A percentile compares a stretch with the other conserved stretches of the same genome.
phyloP scores from a whole-genome alignment of 2,113 vertebrate species.

The Nyctibius bracteatus region DNA sequence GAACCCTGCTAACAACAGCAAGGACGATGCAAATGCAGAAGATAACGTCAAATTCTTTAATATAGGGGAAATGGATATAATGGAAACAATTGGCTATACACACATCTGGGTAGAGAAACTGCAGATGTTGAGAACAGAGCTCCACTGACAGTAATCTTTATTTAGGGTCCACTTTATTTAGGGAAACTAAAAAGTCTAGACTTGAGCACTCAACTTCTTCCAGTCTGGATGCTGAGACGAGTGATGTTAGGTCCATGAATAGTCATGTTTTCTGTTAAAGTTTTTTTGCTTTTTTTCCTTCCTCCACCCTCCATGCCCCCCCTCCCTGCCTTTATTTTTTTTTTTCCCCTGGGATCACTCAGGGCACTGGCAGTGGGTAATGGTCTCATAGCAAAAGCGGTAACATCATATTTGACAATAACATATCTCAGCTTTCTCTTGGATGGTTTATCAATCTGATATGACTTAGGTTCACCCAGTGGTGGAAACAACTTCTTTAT shows the following conservation, averaged over 20 bases:
- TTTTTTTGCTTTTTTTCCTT: background rate
- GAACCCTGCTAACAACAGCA: constrained; percentile 9
- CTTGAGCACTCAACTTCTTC: background rate
- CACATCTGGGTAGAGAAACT: background rate
- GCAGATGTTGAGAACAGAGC: background rate
- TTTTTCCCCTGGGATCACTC: background rate
- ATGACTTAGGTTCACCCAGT: background rate
- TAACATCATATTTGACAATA: background rate
- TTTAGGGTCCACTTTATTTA: background rate
- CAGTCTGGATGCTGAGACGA: background rate
- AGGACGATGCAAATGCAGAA: constrained; percentile 17
- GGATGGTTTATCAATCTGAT: background rate
- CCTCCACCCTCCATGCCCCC: too few species aligned
- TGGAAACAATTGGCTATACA: background rate
- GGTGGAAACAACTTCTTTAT: background rate
- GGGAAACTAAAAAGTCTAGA: background rate
- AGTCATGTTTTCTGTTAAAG: background rate
- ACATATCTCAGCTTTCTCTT: background rate
- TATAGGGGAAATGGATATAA: background rate
- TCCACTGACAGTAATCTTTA: background rate
- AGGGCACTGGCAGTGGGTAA: background rate
- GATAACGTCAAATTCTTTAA: background rate
- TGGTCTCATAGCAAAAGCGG: background rate
- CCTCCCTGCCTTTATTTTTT: rapidly evolving
- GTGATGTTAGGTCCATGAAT: background rate